A percentile compares a stretch with the other conserved stretches of the same genome.
Evolutionary conservation across 2,888 invertebrate genomes (phyloP).

Genomic region (Cheilosia vernalis): DNA sequence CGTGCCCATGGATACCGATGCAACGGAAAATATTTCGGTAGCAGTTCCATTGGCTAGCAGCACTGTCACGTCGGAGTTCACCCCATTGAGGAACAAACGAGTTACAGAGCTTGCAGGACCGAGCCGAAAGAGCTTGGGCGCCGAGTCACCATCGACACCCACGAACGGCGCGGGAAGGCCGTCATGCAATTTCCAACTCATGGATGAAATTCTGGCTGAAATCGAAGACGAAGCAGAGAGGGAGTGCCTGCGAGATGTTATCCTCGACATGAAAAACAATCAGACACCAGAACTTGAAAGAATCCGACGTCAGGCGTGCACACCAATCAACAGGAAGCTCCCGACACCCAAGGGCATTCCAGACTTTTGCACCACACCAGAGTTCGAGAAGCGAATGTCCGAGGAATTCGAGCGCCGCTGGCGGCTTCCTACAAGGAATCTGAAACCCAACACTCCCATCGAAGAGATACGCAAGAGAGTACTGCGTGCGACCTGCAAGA

Average conservation of each 20-base stretch:
- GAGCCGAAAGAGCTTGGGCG: conserved; percentile 64
- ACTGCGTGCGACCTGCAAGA: conserved; percentile 80
- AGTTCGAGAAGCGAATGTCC: conserved; percentile 82
- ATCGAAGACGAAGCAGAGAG: conserved; percentile 80
- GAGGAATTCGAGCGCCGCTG: conserved; percentile 82
- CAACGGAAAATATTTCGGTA: conserved; percentile 67
- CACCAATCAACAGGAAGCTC: conserved; percentile 80
- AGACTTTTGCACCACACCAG: conserved; percentile 82
- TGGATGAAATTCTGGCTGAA: conserved; percentile 79
- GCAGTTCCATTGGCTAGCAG: conserved; percentile 4
- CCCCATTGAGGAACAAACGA: conserved; percentile 81
- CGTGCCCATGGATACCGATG: conserved; percentile 72
- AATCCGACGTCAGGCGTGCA: conserved; percentile 80
- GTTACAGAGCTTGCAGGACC: conserved; percentile 80
- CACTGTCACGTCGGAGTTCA: conserved; percentile 76
- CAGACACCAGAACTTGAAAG: conserved; percentile 82
- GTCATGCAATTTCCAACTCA: conserved; percentile 77
- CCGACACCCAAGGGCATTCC: conserved; percentile 79
- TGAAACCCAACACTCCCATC: conserved; percentile 81
- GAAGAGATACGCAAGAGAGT: conserved; percentile 80
- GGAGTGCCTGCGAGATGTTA: conserved; percentile 80
- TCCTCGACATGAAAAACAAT: conserved; percentile 81
- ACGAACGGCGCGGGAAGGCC: conserved; percentile 75
- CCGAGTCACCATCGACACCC: conserved; percentile 82
- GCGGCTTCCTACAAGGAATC: conserved; percentile 80